Base-by-base conservation (phyloP, 2,113 vertebrate genomes). In the Nibea albiflora region DNA sequence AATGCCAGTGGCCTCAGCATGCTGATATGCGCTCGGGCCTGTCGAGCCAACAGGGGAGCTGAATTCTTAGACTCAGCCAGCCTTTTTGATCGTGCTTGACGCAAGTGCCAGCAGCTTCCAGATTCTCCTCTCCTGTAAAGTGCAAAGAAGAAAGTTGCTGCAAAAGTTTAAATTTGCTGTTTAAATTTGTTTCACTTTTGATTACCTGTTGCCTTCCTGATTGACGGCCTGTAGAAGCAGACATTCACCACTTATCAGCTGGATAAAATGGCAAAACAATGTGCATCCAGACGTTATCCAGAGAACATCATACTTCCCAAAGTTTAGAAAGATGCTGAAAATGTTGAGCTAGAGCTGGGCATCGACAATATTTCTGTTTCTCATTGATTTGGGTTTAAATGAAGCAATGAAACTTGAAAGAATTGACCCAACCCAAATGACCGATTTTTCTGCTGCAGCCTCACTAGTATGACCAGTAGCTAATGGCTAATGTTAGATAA, bases 11-110 rank as follows among this genome's bases (percentile, higher is more conserved):
- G 88, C 75, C 71, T 79, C 81, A 52, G 87, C 88, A 76, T 89
- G 84, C 88, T 90, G 76, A 88, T 83, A 93, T 93, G 60, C 71
- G 90, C 91, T 89, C 46, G 20, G 91, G 90, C 93, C 92, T 92
- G 91, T 92, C 73, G 35, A 78, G 60, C 78, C 77, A 71, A 46
- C 49, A 4, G 57, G 70, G 20, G 26, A 73, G 46, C 58, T 31
- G 62, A 82, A 88, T 91, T 89, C 87, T 83, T 88, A 80, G 60
- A 83, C 69, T 46, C 60, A 4, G 71, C 53, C 62, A 65, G 66
- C 5, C 52, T 87, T 83, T 56, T 64, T 67, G 10, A 80, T 69
- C 44, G 22, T 5, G 24, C 69, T 56, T 42, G 61, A 52, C 80
- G 26, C 50, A 42, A 73, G 58, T 61, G 72, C 54, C 72, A 70